Evolutionary conservation across 2,888 invertebrate species (phyloP).

Genomic region (Tuta absoluta): DNA sequence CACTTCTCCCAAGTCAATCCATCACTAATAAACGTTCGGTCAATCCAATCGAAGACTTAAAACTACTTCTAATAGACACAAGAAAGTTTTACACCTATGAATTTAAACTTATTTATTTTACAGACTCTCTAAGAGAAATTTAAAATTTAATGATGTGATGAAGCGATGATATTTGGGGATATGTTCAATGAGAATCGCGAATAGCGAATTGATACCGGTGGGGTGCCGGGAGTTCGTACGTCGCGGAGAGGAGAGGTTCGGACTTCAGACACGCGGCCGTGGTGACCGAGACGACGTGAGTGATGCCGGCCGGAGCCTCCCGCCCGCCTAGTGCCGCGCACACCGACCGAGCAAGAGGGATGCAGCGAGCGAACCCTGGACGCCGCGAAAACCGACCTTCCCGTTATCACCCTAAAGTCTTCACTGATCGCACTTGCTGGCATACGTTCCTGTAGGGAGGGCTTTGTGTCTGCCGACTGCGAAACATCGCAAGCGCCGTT

Average conservation of each 20-base stretch:
- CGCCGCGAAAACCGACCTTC: constrained; percentile 74
- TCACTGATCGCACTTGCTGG: constrained; percentile 68
- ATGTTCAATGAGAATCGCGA: constrained; percentile 55
- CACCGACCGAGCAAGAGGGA: constrained; percentile 72
- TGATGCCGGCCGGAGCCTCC: constrained; percentile 70
- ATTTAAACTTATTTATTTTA: constrained; percentile 35
- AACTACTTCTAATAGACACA: constrained; percentile 40
- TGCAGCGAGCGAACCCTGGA: constrained; percentile 66
- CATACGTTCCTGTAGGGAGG: constrained; percentile 74
- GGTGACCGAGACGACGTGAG: constrained; percentile 77
- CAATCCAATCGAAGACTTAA: constrained; percentile 47
- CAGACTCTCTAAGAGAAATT: constrained; percentile 32
- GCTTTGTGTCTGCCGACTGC: constrained; percentile 51
- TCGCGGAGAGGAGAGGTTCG: constrained; percentile 76
- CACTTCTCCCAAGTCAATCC: constrained; percentile 66
- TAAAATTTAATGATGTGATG: neutral
- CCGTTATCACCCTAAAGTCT: constrained; percentile 72
- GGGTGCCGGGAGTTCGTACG: constrained; percentile 73
- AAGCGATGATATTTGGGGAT: constrained; percentile 40
- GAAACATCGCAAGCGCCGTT: constrained; percentile 54
- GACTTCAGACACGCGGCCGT: constrained; percentile 74
- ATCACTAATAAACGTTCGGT: constrained; percentile 57
- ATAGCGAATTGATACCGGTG: constrained; percentile 65
- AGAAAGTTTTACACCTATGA: constrained; percentile 33
- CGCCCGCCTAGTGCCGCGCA: constrained; percentile 69